Conservation (phyloP, 1,140 invertebrate genomes). For the Hyles vespertilio region DNA sequence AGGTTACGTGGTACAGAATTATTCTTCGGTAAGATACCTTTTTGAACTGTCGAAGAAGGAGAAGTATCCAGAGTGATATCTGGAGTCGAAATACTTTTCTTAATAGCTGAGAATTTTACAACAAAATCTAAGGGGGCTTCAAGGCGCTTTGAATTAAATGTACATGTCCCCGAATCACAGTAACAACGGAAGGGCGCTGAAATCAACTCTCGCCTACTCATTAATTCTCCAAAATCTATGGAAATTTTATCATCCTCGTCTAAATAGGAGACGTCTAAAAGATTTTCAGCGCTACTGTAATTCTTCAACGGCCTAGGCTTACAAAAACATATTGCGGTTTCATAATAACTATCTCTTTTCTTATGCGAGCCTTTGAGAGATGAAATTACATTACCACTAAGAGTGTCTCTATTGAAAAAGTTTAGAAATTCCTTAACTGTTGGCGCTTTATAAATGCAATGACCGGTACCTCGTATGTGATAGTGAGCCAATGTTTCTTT, state of each 20-base stretch:
- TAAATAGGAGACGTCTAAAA: constrained; percentile 43
- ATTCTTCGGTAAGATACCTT: constrained; percentile 47
- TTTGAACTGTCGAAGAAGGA: constrained; percentile 45
- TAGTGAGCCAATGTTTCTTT: constrained; percentile 62
- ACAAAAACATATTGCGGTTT: constrained; percentile 71
- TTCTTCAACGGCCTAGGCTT: constrained; percentile 50
- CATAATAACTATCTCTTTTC: constrained; percentile 56
- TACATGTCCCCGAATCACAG: constrained; percentile 57
- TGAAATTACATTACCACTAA: constrained; percentile 44
- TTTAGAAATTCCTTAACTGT: constrained; percentile 64
- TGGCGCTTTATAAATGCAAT: constrained; percentile 67
- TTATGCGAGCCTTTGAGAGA: constrained; percentile 48
- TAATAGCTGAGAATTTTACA: constrained; percentile 65
- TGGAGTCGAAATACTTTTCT: constrained; percentile 67
- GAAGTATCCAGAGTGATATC: constrained; percentile 55
- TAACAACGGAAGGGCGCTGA: constrained; percentile 64
- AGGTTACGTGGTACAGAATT: constrained; percentile 54
- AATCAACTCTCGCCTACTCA: constrained; percentile 39
- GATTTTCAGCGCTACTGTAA: constrained; percentile 66
- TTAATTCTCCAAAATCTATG: constrained; percentile 52
- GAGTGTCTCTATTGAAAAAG: constrained; percentile 67
- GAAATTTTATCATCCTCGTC: constrained; percentile 43
- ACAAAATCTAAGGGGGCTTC: constrained; percentile 42
- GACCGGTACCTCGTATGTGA: constrained; percentile 68
- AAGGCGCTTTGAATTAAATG: constrained; percentile 54